A percentile compares a stretch with the other conserved stretches of the same genome.
Conservation (phyloP, 1,140 invertebrate genomes). For the Drosophila neocordata region DNA sequence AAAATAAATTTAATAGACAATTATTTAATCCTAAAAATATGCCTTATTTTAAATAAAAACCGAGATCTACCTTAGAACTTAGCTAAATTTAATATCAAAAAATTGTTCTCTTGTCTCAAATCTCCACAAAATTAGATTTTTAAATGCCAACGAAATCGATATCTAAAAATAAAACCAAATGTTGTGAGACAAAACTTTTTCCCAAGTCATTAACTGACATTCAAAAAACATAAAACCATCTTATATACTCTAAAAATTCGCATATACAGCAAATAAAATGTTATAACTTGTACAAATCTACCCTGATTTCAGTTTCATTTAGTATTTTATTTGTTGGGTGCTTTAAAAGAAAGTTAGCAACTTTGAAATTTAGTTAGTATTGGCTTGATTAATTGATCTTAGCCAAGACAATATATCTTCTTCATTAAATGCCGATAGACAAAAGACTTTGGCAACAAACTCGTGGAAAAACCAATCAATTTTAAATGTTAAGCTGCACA, state of each 20-base stretch:
- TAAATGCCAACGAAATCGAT: too few relatives aligned
- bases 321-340: neutral
- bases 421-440: constrained; percentile 10
- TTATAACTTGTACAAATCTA: neutral
- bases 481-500: constrained; percentile 14
- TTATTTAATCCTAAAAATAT: too few relatives aligned
- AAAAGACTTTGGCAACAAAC: constrained; percentile 30
- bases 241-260: too few relatives aligned
- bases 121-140: too few relatives aligned
- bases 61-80: too few relatives aligned
- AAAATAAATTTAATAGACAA: too few relatives aligned
- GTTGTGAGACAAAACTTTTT: too few relatives aligned
- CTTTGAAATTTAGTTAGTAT: neutral
- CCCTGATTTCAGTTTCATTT: neutral
- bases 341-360: neutral
- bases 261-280: neutral
- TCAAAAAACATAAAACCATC: neutral
- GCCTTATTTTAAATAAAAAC: too few relatives aligned
- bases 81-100: too few relatives aligned
- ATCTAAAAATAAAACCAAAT: too few relatives aligned
- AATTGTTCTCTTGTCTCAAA: too few relatives aligned
- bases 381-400: constrained; percentile 23
- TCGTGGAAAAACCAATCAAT: constrained; percentile 24
- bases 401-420: neutral
- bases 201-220: neutral